A percentile compares a stretch with the other conserved stretches of the same genome.
Conservation (phyloP, 2,888 invertebrate genomes). For the Megamerina dolium region DNA sequence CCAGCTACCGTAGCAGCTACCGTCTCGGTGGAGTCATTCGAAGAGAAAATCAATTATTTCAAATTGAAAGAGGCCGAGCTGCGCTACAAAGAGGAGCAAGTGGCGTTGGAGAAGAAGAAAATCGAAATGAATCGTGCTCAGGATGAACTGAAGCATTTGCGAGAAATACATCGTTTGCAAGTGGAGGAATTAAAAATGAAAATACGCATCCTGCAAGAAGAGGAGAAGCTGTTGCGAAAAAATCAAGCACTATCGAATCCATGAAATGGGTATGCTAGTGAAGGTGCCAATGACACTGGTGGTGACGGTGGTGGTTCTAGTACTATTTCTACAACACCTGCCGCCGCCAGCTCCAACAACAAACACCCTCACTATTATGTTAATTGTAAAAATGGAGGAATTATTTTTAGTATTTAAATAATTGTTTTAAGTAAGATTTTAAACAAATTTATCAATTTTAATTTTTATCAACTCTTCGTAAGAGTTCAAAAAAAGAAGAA, state of each 20-base stretch:
- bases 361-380: too few species aligned
- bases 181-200: slow-evolving; percentile 45
- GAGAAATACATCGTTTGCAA: slow-evolving; percentile 41
- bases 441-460: too few species aligned
- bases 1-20: background rate
- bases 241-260: slow-evolving; percentile 10
- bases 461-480: too few species aligned
- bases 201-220: slow-evolving; percentile 43
- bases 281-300: too few species aligned
- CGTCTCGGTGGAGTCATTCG: slow-evolving; percentile 25
- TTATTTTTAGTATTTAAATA: too few species aligned
- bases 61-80: slow-evolving; percentile 45
- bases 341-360: too few species aligned
- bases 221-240: slow-evolving; percentile 40
- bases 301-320: too few species aligned
- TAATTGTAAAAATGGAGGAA: too few species aligned
- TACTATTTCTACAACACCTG: too few species aligned
- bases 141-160: slow-evolving; percentile 44
- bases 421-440: too few species aligned
- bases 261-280: too few species aligned
- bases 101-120: slow-evolving; percentile 42
- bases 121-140: slow-evolving; percentile 42
- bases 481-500: too few species aligned
- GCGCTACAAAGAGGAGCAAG: slow-evolving; percentile 42
- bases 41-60: slow-evolving; percentile 42